A percentile compares a stretch with the other conserved stretches of the same genome.
phyloP scores from a whole-genome alignment of 2,888 invertebrate genomes.

The Chymomyza caudatula region DNA sequence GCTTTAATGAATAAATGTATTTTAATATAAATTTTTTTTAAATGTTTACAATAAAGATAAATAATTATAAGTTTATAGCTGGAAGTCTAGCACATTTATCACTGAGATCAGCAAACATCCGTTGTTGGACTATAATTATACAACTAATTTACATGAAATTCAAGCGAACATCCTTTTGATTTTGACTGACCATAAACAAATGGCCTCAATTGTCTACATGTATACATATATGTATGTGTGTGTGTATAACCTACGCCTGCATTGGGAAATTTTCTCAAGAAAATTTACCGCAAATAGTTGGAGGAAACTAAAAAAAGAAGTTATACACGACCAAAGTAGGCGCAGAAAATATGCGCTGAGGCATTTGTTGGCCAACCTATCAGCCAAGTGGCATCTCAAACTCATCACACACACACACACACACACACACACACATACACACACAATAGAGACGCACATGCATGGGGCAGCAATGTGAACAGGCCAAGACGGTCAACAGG shows the following conservation, averaged over 20 bases:
- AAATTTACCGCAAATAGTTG: slow-evolving; percentile 59
- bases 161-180: slow-evolving; percentile 4
- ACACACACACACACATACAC: not conserved
- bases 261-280: slow-evolving; percentile 47
- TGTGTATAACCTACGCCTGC: not conserved
- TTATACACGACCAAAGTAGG: slow-evolving; percentile 49
- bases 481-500: not conserved
- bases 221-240: not conserved
- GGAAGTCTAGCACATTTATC: slow-evolving; percentile 55
- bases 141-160: slow-evolving; percentile 55
- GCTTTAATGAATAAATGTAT: not conserved
- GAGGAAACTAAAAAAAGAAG: slow-evolving; percentile 4
- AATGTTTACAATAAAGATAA: slow-evolving; percentile 32
- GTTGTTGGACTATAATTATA: slow-evolving; percentile 56
- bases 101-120: slow-evolving; percentile 63
- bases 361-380: slow-evolving; percentile 50
- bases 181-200: slow-evolving; percentile 20
- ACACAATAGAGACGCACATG: not conserved
- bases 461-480: not conserved
- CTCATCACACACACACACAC: slow-evolving; percentile 26
- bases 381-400: slow-evolving; percentile 56
- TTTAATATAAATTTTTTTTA: not conserved
- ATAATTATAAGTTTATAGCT: slow-evolving; percentile 64
- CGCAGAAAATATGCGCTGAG: slow-evolving; percentile 58
- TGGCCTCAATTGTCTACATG: slow-evolving; percentile 14